Evolutionary conservation across 2,888 invertebrate species (phyloP).

Genomic region (Deilephila elpenor): DNA sequence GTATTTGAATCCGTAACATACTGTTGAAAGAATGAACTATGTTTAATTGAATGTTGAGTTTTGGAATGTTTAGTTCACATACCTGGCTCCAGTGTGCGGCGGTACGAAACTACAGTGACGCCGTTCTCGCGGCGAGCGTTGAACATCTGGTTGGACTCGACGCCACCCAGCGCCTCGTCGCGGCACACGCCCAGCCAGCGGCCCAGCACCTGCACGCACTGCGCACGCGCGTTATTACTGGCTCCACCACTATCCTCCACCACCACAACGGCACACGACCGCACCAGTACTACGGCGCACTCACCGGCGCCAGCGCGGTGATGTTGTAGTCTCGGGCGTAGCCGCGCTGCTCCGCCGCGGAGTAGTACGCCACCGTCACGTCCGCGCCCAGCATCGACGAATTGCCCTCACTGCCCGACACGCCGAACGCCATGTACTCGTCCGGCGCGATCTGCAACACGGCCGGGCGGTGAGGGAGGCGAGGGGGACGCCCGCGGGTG

Average conservation of each 20-base stretch:
- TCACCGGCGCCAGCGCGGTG: constrained; percentile 91
- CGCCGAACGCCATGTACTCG: constrained; percentile 95
- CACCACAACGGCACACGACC: constrained; percentile 88
- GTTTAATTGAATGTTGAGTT: neutral
- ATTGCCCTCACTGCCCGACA: constrained; percentile 89
- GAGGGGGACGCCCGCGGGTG: neutral
- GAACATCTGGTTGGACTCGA: constrained; percentile 92
- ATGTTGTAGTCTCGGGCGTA: constrained; percentile 93
- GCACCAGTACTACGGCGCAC: constrained; percentile 43
- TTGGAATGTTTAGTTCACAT: neutral
- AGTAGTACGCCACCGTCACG: constrained; percentile 91
- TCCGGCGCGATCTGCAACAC: constrained; percentile 81
- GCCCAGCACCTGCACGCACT: constrained; percentile 94
- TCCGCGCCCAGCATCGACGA: constrained; percentile 95
- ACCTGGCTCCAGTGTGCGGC: constrained; percentile 91
- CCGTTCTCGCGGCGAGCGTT: constrained; percentile 89
- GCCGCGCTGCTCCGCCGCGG: constrained; percentile 86
- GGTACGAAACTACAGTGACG: constrained; percentile 91
- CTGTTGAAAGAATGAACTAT: too few relatives aligned
- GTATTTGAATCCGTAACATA: neutral
- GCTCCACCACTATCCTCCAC: neutral
- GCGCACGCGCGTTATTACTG: constrained; percentile 33
- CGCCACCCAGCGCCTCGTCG: constrained; percentile 92
- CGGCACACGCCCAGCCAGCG: constrained; percentile 94
- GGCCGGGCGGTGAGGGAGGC: neutral